Conservation (phyloP, 2,113 vertebrate genomes). For the Lycaon pictus region DNA sequence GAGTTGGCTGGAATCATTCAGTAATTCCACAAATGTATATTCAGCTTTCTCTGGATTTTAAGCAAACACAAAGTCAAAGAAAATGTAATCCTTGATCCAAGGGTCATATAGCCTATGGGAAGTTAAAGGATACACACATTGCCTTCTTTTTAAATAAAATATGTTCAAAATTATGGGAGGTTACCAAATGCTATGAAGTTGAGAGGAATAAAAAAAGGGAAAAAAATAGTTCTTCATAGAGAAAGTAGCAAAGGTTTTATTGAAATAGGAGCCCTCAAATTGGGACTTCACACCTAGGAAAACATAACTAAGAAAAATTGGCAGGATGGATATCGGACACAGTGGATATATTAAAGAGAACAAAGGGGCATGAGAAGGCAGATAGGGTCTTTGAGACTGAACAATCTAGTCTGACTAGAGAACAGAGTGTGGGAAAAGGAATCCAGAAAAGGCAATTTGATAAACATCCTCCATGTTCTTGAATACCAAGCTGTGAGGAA, state of each 20-base stretch:
- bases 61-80: not conserved
- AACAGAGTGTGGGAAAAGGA: not conserved
- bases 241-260: not conserved
- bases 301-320: not conserved
- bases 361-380: not conserved
- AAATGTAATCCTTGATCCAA: not conserved
- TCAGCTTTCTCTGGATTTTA: not conserved
- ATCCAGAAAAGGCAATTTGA: not conserved
- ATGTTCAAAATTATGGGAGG: not conserved
- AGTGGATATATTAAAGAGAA: not conserved
- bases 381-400: not conserved
- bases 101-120: not conserved
- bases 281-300: not conserved
- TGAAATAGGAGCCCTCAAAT: not conserved
- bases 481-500: not conserved
- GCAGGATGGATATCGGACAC: not conserved
- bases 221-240: not conserved
- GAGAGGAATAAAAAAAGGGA: not conserved
- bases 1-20: not conserved
- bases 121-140: not conserved
- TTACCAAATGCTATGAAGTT: not conserved
- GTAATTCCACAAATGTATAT: not conserved
- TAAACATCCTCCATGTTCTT: not conserved
- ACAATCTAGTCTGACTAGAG: not conserved
- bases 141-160: conserved; percentile 11